These are phyloP conservation scores for Diglossa cyanea DNA, from an alignment of 2,797 vertebrate species.

Conservation along the genomic window DNA sequence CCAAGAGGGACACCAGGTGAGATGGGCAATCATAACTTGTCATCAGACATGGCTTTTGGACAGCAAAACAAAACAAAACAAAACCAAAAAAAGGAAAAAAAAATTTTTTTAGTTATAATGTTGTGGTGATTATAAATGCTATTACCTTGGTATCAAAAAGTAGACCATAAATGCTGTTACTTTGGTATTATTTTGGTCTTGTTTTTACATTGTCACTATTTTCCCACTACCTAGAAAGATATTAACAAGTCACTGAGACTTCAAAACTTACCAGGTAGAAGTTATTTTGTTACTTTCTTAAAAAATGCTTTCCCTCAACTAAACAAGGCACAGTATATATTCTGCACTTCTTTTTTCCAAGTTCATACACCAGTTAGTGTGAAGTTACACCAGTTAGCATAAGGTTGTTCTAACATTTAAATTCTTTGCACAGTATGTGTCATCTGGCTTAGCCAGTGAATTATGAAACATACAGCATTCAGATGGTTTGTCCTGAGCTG, in stretches of 20 bases:
- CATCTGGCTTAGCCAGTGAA: not conserved
- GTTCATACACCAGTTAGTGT: not conserved
- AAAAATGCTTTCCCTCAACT: not conserved
- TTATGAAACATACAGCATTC: not conserved
- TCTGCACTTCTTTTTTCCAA: not conserved
- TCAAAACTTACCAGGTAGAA: not conserved
- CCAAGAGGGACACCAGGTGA: not conserved
- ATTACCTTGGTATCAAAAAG: not conserved
- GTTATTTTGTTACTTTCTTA: not conserved
- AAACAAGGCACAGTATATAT: not conserved
- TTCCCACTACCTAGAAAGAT: not conserved
- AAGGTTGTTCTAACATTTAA: not conserved
- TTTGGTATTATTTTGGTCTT: not conserved
- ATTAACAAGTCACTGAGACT: not conserved
- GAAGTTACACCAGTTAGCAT: not conserved
- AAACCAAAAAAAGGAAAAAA: not conserved
- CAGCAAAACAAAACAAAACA: not conserved
- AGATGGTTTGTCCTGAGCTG: not conserved
- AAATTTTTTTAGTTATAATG: not conserved
- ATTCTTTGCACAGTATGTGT: not conserved
- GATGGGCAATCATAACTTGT: not conserved
- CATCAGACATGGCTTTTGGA: not conserved
- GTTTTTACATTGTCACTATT: not conserved
- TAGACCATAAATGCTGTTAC: not conserved
- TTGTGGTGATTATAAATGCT: not conserved